Conservation (phyloP, 2,797 vertebrate species). For the Chiloscyllium punctatum region DNA sequence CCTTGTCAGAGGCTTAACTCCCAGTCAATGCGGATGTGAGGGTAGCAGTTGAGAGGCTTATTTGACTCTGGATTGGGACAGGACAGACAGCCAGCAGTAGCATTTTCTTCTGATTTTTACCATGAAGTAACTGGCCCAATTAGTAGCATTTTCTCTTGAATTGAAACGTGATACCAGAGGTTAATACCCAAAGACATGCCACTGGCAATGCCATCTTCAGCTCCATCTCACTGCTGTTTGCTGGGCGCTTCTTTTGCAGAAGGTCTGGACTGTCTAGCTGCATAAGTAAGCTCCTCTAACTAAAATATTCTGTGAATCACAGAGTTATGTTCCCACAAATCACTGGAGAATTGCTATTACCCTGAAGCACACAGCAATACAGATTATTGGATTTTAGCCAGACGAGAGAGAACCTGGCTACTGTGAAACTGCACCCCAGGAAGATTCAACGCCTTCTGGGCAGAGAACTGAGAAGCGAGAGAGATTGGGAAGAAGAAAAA, state of each 20-base stretch:
- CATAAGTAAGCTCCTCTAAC: background rate
- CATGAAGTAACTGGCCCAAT: no score
- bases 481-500: background rate
- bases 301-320: background rate
- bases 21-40: background rate
- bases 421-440: no score
- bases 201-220: background rate
- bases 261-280: background rate
- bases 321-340: background rate
- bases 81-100: no score
- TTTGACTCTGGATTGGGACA: no score
- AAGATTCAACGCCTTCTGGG: background rate
- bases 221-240: background rate
- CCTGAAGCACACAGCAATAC: background rate
- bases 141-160: no score
- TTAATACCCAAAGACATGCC: no score
- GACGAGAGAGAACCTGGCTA: background rate
- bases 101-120: no score
- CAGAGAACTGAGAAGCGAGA: background rate
- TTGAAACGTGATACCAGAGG: no score
- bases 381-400: background rate
- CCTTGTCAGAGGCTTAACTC: background rate
- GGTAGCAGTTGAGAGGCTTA: no score
- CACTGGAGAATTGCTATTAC: background rate
- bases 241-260: background rate